Percentiles rank a stretch among this genome's conserved stretches.
Evolutionary conservation across 2,797 vertebrate species (phyloP).

Genomic region (Pterois miles): DNA sequence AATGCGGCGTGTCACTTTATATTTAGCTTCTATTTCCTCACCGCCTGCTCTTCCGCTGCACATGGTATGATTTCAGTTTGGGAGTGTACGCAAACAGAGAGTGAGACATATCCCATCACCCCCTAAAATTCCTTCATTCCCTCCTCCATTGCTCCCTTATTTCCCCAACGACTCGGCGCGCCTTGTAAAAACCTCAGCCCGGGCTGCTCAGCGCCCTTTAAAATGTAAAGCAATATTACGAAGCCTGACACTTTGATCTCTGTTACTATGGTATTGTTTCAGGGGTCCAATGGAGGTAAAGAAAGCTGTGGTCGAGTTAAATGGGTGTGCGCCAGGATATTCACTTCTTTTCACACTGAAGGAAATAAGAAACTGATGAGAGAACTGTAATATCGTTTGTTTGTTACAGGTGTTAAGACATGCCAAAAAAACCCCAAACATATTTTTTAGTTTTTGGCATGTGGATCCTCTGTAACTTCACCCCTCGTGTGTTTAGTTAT

Average conservation of each 20-base stretch:
- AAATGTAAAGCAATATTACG: slow-evolving; percentile 80
- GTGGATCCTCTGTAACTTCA: slow-evolving; percentile 65
- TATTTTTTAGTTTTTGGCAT: slow-evolving; percentile 54
- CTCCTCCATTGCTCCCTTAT: slow-evolving; percentile 73
- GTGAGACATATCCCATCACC: slow-evolving; percentile 67
- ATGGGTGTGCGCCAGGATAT: slow-evolving; percentile 24
- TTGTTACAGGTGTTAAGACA: slow-evolving; percentile 62
- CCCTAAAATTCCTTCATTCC: slow-evolving; percentile 74
- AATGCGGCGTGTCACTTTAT: slow-evolving; percentile 74
- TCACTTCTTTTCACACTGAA: slow-evolving; percentile 27
- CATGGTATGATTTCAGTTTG: slow-evolving; percentile 68
- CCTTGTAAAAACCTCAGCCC: slow-evolving; percentile 73
- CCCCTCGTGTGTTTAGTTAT: slow-evolving; percentile 79
- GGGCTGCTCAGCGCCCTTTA: slow-evolving; percentile 72
- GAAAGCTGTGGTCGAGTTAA: slow-evolving; percentile 50
- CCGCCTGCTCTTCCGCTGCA: slow-evolving; percentile 64
- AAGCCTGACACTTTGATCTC: slow-evolving; percentile 77
- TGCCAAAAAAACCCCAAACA: slow-evolving; percentile 14
- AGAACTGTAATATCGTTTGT: slow-evolving; percentile 45
- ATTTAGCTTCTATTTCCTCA: slow-evolving; percentile 78
- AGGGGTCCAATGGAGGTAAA: slow-evolving; percentile 68
- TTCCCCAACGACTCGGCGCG: slow-evolving; percentile 72
- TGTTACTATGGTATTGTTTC: slow-evolving; percentile 73
- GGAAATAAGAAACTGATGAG: slow-evolving; percentile 37
- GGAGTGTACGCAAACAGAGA: slow-evolving; percentile 40